Percentiles rank a stretch among this genome's conserved stretches.
Conservation (phyloP, 2,888 invertebrate species). For the Eledona agricola region DNA sequence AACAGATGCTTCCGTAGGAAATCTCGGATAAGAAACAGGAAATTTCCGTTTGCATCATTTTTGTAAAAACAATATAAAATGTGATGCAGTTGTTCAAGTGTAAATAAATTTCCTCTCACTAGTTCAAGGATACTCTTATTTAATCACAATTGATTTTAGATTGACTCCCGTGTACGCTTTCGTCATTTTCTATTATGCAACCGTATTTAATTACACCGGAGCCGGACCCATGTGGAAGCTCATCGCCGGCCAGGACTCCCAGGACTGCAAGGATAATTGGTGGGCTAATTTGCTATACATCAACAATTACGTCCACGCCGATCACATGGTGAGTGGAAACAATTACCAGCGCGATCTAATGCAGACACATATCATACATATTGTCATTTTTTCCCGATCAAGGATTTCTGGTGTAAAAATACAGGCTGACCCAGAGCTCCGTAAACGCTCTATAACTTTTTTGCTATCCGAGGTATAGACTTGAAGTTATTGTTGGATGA, state of each 20-base stretch:
- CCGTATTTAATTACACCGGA: constrained; percentile 67
- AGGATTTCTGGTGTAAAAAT: constrained; percentile 24
- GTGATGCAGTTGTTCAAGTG: constrained; percentile 23
- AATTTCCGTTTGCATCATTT: not conserved
- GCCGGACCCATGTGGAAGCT: constrained; percentile 70
- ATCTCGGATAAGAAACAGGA: not conserved
- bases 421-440: constrained; percentile 21
- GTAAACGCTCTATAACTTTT: no score
- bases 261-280: constrained; percentile 69
- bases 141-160: constrained; percentile 43
- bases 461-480: no score
- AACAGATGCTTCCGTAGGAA: no score
- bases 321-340: constrained; percentile 65
- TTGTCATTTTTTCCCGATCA: constrained; percentile 25
- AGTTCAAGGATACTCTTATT: constrained; percentile 25
- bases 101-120: constrained; percentile 31
- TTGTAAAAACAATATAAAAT: constrained; percentile 19
- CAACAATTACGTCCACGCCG: constrained; percentile 68
- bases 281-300: constrained; percentile 71
- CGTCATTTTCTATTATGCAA: constrained; percentile 67
- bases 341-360: constrained; percentile 7
- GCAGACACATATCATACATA: constrained; percentile 29
- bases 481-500: no score
- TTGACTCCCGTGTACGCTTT: constrained; percentile 66
- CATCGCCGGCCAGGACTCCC: constrained; percentile 63